A percentile compares a stretch with the other conserved stretches of the same genome.
Evolutionary conservation across 2,797 vertebrate genomes (phyloP).

Genomic region (Heterohyrax brucei): DNA sequence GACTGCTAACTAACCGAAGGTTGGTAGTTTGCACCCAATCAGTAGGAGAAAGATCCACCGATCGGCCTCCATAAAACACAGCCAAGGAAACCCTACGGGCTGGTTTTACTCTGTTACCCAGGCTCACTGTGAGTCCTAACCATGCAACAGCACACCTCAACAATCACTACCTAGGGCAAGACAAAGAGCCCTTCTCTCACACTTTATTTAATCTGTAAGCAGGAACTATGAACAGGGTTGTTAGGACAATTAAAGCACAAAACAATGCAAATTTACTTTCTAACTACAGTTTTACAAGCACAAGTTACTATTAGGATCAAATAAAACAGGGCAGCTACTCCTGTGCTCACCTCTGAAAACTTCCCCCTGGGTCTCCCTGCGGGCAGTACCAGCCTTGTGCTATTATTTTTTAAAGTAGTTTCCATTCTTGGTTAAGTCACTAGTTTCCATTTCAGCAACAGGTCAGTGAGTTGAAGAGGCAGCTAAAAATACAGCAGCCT

Average conservation of each 20-base stretch:
- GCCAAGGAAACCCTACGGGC: neutral
- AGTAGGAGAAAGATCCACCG: neutral
- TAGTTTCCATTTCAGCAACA: constrained; percentile 70
- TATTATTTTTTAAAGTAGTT: constrained; percentile 84
- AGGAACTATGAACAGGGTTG: neutral
- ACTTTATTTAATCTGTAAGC: neutral
- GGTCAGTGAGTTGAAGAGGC: constrained; percentile 46
- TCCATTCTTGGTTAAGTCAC: constrained; percentile 79
- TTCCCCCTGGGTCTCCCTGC: neutral
- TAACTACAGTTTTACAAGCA: constrained; percentile 1
- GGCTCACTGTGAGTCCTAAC: neutral
- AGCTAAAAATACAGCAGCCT: constrained; percentile 42
- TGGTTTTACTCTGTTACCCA: neutral
- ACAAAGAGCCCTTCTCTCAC: neutral
- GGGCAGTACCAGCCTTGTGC: neutral
- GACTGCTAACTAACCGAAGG: neutral
- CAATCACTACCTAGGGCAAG: neutral
- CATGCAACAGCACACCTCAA: neutral
- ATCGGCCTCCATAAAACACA: neutral
- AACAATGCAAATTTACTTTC: constrained; percentile 24
- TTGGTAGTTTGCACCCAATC: neutral
- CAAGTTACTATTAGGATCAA: neutral
- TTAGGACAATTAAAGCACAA: neutral
- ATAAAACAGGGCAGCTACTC: neutral
- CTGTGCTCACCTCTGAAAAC: neutral